A percentile compares a stretch with the other conserved stretches of the same genome.
Evolutionary conservation across 2,113 vertebrate species (phyloP).

Genomic region (Plotosus lineatus): DNA sequence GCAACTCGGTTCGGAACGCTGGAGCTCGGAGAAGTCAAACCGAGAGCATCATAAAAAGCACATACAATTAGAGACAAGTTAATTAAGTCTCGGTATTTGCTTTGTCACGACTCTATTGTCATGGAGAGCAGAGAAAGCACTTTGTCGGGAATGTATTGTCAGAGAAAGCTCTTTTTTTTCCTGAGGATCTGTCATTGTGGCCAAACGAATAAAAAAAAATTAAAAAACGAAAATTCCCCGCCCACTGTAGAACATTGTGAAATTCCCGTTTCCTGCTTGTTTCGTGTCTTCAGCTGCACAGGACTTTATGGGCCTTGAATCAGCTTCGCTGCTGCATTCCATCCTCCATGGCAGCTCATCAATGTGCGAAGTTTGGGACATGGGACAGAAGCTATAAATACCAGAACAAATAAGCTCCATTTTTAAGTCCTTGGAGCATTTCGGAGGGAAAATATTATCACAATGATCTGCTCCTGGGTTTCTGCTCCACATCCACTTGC

Average conservation of each 20-base stretch:
- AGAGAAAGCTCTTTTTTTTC: conserved; percentile 38
- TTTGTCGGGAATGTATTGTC: conserved; percentile 25
- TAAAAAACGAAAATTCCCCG: conserved; percentile 52
- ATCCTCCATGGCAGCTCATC: conserved; percentile 36
- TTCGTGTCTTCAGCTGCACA: conserved; percentile 32
- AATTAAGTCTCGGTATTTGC: not conserved
- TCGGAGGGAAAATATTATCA: conserved; percentile 22
- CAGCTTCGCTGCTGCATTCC: conserved; percentile 45
- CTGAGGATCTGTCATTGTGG: conserved; percentile 49
- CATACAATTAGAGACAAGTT: conserved; percentile 5
- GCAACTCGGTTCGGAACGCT: not conserved
- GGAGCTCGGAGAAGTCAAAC: conserved; percentile 18
- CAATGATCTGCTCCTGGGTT: not conserved
- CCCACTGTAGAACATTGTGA: conserved; percentile 48
- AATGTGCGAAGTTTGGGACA: conserved; percentile 25
- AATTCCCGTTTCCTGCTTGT: conserved; percentile 45
- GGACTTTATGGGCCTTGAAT: conserved; percentile 41
- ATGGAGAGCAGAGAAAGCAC: not conserved
- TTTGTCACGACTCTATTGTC: conserved; percentile 16
- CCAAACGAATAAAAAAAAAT: conserved; percentile 46
- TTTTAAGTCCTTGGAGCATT: conserved; percentile 4
- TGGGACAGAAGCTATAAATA: conserved; percentile 16
- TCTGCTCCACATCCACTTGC: not conserved
- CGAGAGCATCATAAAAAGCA: not conserved
- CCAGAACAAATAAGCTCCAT: conserved; percentile 30